phyloP scores from a whole-genome alignment of 2,113 vertebrate genomes.

The Todiramphus chloris region DNA sequence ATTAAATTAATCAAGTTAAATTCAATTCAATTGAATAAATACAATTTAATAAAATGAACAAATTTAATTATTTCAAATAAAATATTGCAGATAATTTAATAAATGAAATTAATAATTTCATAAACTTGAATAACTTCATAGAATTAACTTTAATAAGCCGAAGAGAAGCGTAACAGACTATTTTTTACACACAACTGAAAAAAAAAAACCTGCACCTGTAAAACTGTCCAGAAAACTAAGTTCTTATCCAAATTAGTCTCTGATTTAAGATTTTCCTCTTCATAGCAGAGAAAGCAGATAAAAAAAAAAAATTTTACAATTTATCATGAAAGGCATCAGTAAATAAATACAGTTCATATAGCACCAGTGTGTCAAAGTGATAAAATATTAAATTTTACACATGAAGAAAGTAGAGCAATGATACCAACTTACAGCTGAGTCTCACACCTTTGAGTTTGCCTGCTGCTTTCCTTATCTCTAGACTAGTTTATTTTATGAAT shows the following conservation, averaged over 20 bases:
- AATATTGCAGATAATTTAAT: neutral
- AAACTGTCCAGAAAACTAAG: neutral
- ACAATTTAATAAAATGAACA: neutral
- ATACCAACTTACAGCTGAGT: neutral
- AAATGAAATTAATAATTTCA: neutral
- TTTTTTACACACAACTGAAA: neutral
- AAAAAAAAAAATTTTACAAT: neutral
- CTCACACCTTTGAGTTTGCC: neutral
- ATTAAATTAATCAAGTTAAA: neutral
- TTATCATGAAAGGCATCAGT: neutral
- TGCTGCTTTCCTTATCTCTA: neutral
- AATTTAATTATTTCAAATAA: neutral
- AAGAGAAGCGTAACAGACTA: neutral
- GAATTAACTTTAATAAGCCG: neutral
- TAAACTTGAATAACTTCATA: neutral
- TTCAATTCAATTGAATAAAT: neutral
- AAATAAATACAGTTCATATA: neutral
- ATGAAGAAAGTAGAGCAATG: neutral
- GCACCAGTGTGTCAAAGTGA: neutral
- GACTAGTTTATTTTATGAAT: neutral
- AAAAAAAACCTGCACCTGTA: neutral
- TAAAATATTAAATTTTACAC: neutral
- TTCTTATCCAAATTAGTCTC: neutral
- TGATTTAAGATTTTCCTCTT: neutral
- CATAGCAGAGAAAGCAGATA: neutral